Evolutionary conservation across 1,140 invertebrate species (phyloP).

Genomic region (Pygmarrhopalites habei): DNA sequence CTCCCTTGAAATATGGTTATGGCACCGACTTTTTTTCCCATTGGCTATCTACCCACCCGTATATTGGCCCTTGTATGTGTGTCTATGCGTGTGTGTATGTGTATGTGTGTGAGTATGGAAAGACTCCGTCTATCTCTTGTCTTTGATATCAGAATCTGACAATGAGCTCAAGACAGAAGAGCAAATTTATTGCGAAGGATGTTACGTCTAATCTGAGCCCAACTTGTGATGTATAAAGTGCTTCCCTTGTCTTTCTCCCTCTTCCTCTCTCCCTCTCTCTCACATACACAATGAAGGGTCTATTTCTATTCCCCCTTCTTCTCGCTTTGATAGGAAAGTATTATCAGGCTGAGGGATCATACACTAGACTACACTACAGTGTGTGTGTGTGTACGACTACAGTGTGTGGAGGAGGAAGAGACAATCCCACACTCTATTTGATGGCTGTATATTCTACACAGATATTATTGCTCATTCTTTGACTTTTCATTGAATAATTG

Average conservation of each 20-base stretch:
- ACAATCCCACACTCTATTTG: too few species aligned
- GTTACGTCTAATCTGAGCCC: constrained; percentile 26
- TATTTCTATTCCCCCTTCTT: too few species aligned
- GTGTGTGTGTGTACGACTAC: too few species aligned
- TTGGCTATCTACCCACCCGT: constrained; percentile 2
- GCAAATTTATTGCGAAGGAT: constrained; percentile 35
- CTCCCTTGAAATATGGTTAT: constrained; percentile 23
- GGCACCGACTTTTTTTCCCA: not conserved
- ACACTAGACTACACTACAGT: too few species aligned
- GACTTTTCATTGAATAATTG: constrained; percentile 35
- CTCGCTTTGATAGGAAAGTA: too few species aligned
- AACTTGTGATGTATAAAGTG: constrained; percentile 27
- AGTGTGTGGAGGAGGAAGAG: too few species aligned
- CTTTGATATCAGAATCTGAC: constrained; percentile 19
- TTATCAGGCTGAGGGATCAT: too few species aligned
- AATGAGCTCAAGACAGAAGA: constrained; percentile 28
- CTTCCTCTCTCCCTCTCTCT: not conserved
- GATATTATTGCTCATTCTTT: too few species aligned
- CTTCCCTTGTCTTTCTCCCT: constrained; percentile 12
- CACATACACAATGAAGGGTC: too few species aligned
- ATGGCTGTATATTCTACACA: too few species aligned
- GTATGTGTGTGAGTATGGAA: not conserved
- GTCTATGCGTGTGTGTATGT: too few species aligned
- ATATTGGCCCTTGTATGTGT: not conserved
- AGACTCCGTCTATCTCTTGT: too few species aligned